Conservation (phyloP, 2,113 vertebrate species). For the Neodon shergylaensis region DNA sequence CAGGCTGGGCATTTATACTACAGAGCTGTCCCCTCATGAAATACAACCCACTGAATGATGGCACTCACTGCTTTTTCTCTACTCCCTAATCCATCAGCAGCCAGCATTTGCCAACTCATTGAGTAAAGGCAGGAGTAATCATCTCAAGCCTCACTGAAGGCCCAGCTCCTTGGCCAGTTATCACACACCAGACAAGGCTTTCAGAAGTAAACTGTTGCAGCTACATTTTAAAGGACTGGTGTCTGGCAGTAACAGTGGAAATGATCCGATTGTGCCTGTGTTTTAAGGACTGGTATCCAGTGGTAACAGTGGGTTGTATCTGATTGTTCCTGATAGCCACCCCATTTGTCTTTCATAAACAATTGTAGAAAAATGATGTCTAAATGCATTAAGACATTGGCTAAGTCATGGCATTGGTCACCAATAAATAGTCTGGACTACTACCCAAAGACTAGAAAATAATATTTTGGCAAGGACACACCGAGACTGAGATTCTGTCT, state of each 20-base stretch:
- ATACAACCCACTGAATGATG: not conserved
- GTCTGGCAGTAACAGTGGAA: not conserved
- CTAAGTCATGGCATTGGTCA: slow-evolving; percentile 3
- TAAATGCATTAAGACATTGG: not conserved
- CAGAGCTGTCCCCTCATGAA: not conserved
- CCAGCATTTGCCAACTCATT: slow-evolving; percentile 2
- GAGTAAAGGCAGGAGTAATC: slow-evolving; percentile 34
- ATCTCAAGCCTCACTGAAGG: not conserved
- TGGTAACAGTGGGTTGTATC: not conserved
- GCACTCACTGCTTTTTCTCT: not conserved
- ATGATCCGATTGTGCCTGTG: not conserved
- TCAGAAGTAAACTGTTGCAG: slow-evolving; percentile 5
- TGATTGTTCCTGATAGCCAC: not conserved
- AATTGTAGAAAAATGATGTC: slow-evolving; percentile 33
- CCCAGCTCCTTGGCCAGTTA: not conserved
- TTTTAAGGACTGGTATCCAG: not conserved
- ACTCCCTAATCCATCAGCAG: not conserved
- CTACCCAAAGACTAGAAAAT: not conserved
- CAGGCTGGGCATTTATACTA: not conserved
- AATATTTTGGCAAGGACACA: not conserved
- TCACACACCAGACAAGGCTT: slow-evolving; percentile 17
- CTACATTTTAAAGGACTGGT: not conserved
- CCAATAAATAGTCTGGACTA: not conserved
- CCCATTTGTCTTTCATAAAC: slow-evolving; percentile 2
- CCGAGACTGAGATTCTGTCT: not conserved